Percentiles rank a stretch among this genome's conserved stretches.
Conservation (phyloP, 2,113 vertebrate genomes). For the Platycercus adscitus region DNA sequence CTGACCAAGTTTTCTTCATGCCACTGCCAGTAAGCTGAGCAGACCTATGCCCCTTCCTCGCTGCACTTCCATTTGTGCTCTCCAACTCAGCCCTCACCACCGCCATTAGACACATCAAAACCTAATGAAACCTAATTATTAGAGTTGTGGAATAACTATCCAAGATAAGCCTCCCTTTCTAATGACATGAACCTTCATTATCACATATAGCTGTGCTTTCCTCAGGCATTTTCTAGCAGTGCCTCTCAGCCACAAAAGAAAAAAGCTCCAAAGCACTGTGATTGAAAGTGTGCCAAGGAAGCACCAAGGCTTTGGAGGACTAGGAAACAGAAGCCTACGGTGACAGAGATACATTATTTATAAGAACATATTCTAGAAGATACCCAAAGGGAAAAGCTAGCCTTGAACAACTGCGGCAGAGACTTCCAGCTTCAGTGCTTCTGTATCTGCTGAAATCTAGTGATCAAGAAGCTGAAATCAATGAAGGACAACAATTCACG, state of each 20-base stretch:
- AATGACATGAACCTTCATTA: conserved; percentile 17
- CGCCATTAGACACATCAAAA: background rate
- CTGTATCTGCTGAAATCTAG: background rate
- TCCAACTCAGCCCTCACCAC: background rate
- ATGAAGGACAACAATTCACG: background rate
- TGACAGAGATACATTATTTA: conserved; percentile 19
- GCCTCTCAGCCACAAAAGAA: background rate
- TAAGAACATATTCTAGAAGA: conserved; percentile 21
- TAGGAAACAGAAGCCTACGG: background rate
- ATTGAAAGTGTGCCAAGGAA: conserved; percentile 29
- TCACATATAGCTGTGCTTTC: background rate
- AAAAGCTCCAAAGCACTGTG: background rate
- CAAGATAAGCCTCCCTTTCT: background rate
- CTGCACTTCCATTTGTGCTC: background rate
- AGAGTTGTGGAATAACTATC: background rate
- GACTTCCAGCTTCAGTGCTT: background rate
- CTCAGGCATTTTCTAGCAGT: conserved; percentile 1
- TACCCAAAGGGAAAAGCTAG: background rate
- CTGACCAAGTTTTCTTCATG: background rate
- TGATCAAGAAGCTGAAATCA: background rate
- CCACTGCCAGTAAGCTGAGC: background rate
- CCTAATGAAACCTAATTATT: background rate
- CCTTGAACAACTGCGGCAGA: background rate
- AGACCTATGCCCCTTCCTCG: background rate
- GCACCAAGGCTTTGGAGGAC: background rate